These are phyloP conservation scores for Matsumyia berberina DNA, from an alignment of 2,888 invertebrate species.

Conservation along the genomic window DNA sequence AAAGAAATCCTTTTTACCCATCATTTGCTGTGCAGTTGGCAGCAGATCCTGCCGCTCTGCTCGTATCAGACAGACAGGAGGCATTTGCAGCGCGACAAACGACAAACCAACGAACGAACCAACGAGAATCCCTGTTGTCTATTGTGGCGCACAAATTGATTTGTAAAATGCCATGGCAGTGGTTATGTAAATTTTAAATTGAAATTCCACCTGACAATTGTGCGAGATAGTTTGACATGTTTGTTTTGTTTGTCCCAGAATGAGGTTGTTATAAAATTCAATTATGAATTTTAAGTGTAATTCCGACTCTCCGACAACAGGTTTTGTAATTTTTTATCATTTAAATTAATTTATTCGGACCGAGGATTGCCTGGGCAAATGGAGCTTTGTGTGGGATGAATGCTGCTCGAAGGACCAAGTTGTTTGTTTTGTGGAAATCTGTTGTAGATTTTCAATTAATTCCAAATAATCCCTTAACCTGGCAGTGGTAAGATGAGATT, in stretches of 20 bases:
- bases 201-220: slow-evolving; percentile 76
- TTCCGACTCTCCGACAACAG: slow-evolving; percentile 51
- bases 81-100: slow-evolving; percentile 62
- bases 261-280: slow-evolving; percentile 73
- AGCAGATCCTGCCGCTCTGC: slow-evolving; percentile 53
- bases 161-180: slow-evolving; percentile 71
- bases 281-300: slow-evolving; percentile 74
- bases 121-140: slow-evolving; percentile 72
- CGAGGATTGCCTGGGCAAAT: slow-evolving; percentile 18
- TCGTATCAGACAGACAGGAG: slow-evolving; percentile 52
- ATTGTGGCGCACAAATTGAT: slow-evolving; percentile 76
- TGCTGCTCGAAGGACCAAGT: slow-evolving; percentile 31
- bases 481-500: too few species aligned
- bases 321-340: slow-evolving; percentile 69
- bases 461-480: neutral
- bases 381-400: slow-evolving; percentile 18
- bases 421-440: slow-evolving; percentile 5
- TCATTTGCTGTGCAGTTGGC: slow-evolving; percentile 62
- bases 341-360: slow-evolving; percentile 72
- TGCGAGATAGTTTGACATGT: slow-evolving; percentile 74
- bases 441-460: slow-evolving; percentile 14
- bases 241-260: slow-evolving; percentile 56
- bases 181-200: slow-evolving; percentile 77
- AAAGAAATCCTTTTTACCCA: slow-evolving; percentile 72
- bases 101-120: slow-evolving; percentile 56